A percentile compares a stretch with the other conserved stretches of the same genome.
These are phyloP conservation scores for Zosterops lateralis DNA, from an alignment of 2,113 vertebrate species.

Conservation along the genomic window DNA sequence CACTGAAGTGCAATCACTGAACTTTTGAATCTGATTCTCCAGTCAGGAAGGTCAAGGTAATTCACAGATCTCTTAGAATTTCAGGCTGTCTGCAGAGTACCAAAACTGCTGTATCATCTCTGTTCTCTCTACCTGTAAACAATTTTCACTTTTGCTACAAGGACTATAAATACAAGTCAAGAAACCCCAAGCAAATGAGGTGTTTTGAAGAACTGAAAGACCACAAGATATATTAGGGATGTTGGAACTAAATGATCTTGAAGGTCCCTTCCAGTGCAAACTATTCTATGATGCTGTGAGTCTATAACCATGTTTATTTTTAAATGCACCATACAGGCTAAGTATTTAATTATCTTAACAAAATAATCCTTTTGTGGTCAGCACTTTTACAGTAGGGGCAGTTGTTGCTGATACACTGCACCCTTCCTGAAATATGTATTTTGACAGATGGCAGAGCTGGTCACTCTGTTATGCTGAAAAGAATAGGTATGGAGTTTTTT, in stretches of 20 bases:
- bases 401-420: not conserved
- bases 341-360: not conserved
- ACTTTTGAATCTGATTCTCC: not conserved
- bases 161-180: not conserved
- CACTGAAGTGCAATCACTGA: not conserved
- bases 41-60: not conserved
- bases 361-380: not conserved
- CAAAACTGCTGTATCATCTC: not conserved
- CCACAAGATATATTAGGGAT: not conserved
- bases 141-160: not conserved
- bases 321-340: not conserved
- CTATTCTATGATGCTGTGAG: not conserved
- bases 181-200: not conserved
- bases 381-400: not conserved
- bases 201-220: not conserved
- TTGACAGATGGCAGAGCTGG: conserved; percentile 8
- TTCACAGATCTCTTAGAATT: not conserved
- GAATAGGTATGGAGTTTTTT: conserved; percentile 29
- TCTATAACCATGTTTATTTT: not conserved
- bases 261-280: not conserved
- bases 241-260: not conserved
- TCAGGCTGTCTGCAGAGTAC: not conserved
- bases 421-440: not conserved
- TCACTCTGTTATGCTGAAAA: conserved; percentile 18
- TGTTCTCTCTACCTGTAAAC: not conserved